A percentile compares a stretch with the other conserved stretches of the same genome.
phyloP scores from a whole-genome alignment of 2,888 invertebrate genomes.

The Thumatha senex region DNA sequence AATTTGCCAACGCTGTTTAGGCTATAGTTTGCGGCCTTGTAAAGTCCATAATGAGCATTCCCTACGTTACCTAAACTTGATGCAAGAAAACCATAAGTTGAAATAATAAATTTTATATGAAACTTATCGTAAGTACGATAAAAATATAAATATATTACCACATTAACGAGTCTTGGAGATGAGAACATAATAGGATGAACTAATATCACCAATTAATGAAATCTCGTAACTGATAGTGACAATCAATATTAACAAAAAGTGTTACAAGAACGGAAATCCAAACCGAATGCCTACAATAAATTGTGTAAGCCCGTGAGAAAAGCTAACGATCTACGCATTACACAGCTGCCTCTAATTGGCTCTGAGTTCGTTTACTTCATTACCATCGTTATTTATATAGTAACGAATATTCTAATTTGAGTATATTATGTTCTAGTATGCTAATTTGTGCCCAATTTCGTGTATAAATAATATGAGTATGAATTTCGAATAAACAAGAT shows the following conservation, averaged over 20 bases:
- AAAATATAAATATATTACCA: too few relatives aligned
- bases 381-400: slow-evolving; percentile 10
- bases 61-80: too few relatives aligned
- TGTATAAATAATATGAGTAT: background rate
- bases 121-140: too few relatives aligned
- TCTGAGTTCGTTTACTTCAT: slow-evolving; percentile 45
- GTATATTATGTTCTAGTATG: slow-evolving; percentile 9
- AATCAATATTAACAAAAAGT: background rate
- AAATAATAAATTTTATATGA: too few relatives aligned
- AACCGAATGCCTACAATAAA: slow-evolving; percentile 5
- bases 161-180: too few relatives aligned
- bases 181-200: too few relatives aligned
- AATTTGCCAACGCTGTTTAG: too few relatives aligned
- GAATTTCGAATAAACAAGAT: background rate
- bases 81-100: too few relatives aligned
- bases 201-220: background rate
- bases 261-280: slow-evolving; percentile 6
- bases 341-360: slow-evolving; percentile 57
- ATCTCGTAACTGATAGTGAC: background rate
- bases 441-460: slow-evolving; percentile 11
- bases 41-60: too few relatives aligned
- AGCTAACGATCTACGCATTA: slow-evolving; percentile 49
- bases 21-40: too few relatives aligned
- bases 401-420: slow-evolving; percentile 8
- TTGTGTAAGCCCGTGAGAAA: slow-evolving; percentile 46